Evolutionary conservation across 2,888 invertebrate genomes (phyloP).

Genomic region (Meandrusa payeni): DNA sequence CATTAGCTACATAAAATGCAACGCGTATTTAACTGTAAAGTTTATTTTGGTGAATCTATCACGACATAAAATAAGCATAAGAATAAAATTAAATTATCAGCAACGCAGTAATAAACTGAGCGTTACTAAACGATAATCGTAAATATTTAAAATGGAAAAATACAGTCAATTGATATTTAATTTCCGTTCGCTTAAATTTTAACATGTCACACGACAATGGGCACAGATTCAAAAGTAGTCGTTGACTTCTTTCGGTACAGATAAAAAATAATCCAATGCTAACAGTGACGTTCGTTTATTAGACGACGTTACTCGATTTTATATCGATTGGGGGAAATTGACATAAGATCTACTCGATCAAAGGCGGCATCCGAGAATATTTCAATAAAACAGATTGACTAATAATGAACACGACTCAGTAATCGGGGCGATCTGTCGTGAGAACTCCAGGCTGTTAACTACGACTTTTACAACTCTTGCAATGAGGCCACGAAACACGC

Average conservation of each 20-base stretch:
- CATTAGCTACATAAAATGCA: conserved; percentile 1
- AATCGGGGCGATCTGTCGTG: conserved; percentile 72
- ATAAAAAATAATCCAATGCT: conserved; percentile 52
- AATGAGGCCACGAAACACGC: conserved; percentile 42
- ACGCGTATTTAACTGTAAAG: conserved; percentile 7
- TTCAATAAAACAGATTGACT: conserved; percentile 76
- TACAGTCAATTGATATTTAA: conserved; percentile 31
- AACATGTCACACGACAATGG: conserved; percentile 8
- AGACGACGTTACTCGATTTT: conserved; percentile 43
- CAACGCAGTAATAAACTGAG: conserved; percentile 1
- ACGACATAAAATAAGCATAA: conserved; percentile 7
- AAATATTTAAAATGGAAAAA: conserved; percentile 33
- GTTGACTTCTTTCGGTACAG: background rate
- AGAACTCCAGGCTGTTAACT: conserved; percentile 67
- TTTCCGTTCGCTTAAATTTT: background rate
- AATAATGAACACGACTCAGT: conserved; percentile 70
- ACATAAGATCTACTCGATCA: conserved; percentile 57
- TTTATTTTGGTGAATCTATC: conserved; percentile 9
- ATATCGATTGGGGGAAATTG: conserved; percentile 54
- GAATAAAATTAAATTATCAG: conserved; percentile 8
- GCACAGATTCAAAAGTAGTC: conserved; percentile 6
- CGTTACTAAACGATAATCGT: conserved; percentile 22
- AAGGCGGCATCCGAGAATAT: conserved; percentile 59
- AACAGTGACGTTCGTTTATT: conserved; percentile 46
- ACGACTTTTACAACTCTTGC: conserved; percentile 66